Base-by-base conservation (phyloP, 2,797 vertebrate species). In the Meriones psammophilus region DNA sequence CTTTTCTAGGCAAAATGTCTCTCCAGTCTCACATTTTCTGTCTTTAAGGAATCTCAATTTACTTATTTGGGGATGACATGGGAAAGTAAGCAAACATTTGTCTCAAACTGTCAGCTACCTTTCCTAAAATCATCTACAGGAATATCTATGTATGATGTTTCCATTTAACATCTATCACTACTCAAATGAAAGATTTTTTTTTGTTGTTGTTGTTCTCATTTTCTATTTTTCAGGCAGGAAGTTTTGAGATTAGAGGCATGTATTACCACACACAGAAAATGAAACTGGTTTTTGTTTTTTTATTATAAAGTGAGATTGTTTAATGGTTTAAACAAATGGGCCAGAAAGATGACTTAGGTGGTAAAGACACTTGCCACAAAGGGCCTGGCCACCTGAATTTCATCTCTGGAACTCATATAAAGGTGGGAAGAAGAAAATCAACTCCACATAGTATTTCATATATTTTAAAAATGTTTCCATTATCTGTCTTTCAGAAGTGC, bases 1-100 rank as follows among this genome's bases (percentile, higher is more conserved):
- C 66, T 73, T 92, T 90, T 79, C 74, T 88, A 73, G 56, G 81
- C 73, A 94, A 91, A 95, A 94, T 94, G 74, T 68, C 50, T 91
- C 42, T 69, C 88, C 0, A 88, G n/a, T 66, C 73, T 88, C 46
- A 79, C 77, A 94, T 9, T 89, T 69, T 39, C 71, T 18, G 95
- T 89, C 81, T 95, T 85, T 62, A 90, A 60, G 60, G 66, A 73
- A 74, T 64, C 13, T 93, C 18, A 96, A 86, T 86, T 91, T 92
- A 46, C 30, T 69, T 80, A 85, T 71, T 30, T 73, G 22, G 66
- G 17, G 50, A 93, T 80, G 50, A 95, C 24, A 28, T 81, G 54
- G 93, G 8, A 94, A 96, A 76, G 17, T 60, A 68, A 87, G 33
- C 20, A 60, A 81, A 13, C 24, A 58, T 28, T 39, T 28, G 76